phyloP scores from a whole-genome alignment of 2,113 vertebrate genomes.

The Bubo blakistoni region DNA sequence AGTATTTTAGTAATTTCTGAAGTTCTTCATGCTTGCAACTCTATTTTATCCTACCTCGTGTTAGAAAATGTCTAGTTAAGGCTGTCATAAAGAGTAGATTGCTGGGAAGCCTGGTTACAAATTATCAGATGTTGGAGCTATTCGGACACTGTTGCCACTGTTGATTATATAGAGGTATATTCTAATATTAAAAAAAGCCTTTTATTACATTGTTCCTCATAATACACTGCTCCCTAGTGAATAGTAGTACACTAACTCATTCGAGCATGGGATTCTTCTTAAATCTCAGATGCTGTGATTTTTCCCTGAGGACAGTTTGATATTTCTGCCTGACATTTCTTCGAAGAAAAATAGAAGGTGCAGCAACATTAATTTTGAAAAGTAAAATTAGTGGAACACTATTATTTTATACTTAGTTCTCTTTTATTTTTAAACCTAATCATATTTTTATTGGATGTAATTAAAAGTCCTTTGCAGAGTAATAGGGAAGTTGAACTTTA shows the following conservation, averaged over 20 bases:
- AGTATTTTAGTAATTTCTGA: constrained; percentile 51
- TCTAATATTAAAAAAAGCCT: constrained; percentile 40
- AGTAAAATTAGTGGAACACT: constrained; percentile 71
- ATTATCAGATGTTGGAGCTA: constrained; percentile 42
- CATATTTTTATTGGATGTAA: constrained; percentile 67
- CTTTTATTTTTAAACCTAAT: constrained; percentile 69
- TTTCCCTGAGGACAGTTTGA: constrained; percentile 66
- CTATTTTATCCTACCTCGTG: constrained; percentile 29
- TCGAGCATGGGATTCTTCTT: constrained; percentile 60
- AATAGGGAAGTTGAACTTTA: constrained; percentile 66
- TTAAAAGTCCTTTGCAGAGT: constrained; percentile 65
- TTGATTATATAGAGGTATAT: constrained; percentile 49
- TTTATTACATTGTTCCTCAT: constrained; percentile 54
- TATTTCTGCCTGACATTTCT: constrained; percentile 73
- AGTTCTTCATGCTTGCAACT: constrained; percentile 46
- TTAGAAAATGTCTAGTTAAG: constrained; percentile 52
- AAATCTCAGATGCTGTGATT: constrained; percentile 66
- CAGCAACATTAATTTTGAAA: constrained; percentile 67
- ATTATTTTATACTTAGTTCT: constrained; percentile 74
- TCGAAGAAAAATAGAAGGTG: constrained; percentile 68
- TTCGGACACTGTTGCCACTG: constrained; percentile 37
- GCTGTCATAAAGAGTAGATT: constrained; percentile 42
- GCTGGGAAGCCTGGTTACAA: constrained; percentile 30
- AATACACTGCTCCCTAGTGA: constrained; percentile 49
- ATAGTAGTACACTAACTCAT: constrained; percentile 59